Conservation (phyloP, 2,888 invertebrate species). For the Drosophila pseudotalamancana region DNA sequence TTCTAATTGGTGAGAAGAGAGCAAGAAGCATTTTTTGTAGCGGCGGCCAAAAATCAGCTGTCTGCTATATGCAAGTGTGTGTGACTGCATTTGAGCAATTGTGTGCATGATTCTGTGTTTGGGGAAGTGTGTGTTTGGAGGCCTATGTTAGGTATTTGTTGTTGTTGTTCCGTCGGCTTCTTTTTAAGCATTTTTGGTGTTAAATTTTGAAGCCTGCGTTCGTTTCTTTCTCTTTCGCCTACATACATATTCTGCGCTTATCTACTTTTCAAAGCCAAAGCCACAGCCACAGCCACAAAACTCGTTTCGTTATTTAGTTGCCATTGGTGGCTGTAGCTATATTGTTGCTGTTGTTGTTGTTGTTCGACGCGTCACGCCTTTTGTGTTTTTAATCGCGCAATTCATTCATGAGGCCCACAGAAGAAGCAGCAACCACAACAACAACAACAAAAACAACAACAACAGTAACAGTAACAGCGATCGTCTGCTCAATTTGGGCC, state of each 20-base stretch:
- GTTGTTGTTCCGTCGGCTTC: conserved; percentile 3
- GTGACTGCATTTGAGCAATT: conserved; percentile 7
- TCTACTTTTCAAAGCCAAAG: conserved; percentile 65
- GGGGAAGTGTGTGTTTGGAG: conserved; percentile 7
- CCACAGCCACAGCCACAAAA: conserved; percentile 68
- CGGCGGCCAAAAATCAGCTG: conserved; percentile 70
- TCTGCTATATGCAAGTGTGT: conserved; percentile 9
- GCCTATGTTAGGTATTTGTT: conserved; percentile 22
- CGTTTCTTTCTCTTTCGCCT: conserved; percentile 44
- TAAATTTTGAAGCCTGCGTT: conserved; percentile 42
- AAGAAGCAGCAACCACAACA: conserved; percentile 18
- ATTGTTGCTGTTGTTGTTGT: conserved; percentile 19
- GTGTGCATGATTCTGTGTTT: conserved; percentile 7
- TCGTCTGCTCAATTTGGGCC: conserved; percentile 53
- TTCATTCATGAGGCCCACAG: conserved; percentile 63
- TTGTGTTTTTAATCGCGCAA: conserved; percentile 61
- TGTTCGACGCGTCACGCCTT: conserved; percentile 62
- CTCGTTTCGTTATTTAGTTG: conserved; percentile 50
- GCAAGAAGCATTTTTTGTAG: conserved; percentile 42
- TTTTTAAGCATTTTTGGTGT: conserved; percentile 45
- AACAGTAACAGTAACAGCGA: conserved; percentile 21
- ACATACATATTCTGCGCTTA: conserved; percentile 57
- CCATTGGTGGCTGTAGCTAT: background rate
- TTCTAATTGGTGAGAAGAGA: conserved; percentile 51
- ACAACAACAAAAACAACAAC: conserved; percentile 15